Base-by-base conservation (phyloP, 2,113 vertebrate species). In the Embiotoca jacksoni region DNA sequence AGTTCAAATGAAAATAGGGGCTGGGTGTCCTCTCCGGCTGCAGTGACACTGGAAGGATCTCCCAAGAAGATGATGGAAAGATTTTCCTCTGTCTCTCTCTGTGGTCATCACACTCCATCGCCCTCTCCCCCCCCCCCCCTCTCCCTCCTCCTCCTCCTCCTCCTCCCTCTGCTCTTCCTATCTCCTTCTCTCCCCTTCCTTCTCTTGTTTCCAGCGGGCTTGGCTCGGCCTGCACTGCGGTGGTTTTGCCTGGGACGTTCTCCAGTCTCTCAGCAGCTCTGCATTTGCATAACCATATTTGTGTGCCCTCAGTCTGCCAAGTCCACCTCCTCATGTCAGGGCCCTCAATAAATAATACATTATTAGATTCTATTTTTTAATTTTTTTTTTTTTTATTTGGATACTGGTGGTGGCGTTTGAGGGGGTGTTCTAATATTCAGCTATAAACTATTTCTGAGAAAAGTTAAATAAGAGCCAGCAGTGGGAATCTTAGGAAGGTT, bases 251-350 rank as follows among this genome's bases (percentile, higher is more conserved):
- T 33, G 84, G 89, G 91, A 78, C 57, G 5, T 63, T 64, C 79
- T 89, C 90, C 91, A 92, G 90, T 84, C 64, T 81, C 65, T 76
- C 81, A 65, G 87, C 82, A 81, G 79, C 61, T 79, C 76, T 5
- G 46, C 55, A 90, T 88, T 86, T 86, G 85, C 89, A 92, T 87
- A 90, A 76, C 77, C 85, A 77, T 81, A 82, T 90, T 90, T 91
- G 83, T 85, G 86, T 73, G 75, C 69, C 67, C 67, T 53, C 23
- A 14, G 63, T 62, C 76, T 82, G 91, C 89, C 90, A 91, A 92
- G 85, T 78, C 80, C 56, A 78, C 71, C 80, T 85, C 72, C 73
- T 86, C 8, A 46, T 91, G 87, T 92, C 84, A 84, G 75, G 60
- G 69, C 76, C 85, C 64, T 81, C 81, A 61, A 91, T 93, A 88